Evolutionary conservation across 2,888 invertebrate genomes (phyloP).

Genomic region (Trilocha varians): DNA sequence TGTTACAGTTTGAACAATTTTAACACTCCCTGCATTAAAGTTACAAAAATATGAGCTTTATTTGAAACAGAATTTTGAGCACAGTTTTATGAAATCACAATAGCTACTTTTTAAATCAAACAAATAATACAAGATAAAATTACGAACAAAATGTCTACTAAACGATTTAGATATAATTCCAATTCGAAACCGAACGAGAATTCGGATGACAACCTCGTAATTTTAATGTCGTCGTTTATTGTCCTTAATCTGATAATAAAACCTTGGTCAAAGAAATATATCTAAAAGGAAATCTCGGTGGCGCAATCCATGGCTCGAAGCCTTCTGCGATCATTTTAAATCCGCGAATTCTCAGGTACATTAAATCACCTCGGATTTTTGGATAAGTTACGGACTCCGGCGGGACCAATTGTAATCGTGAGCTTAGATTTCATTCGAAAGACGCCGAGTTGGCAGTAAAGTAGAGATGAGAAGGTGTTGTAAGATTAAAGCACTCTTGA

Average conservation of each 20-base stretch:
- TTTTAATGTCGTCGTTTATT: conserved; percentile 1
- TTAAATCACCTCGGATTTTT: conserved; percentile 50
- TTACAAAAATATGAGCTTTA: too few species aligned
- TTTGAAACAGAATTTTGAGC: too few species aligned
- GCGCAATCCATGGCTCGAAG: conserved; percentile 16
- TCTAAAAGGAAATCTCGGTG: conserved; percentile 23
- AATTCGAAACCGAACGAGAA: not conserved
- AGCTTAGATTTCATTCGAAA: conserved; percentile 25
- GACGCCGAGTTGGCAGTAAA: conserved; percentile 16
- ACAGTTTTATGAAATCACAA: too few species aligned
- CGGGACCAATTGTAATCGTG: conserved; percentile 38
- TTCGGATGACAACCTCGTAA: not conserved
- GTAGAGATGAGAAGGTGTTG: conserved; percentile 24
- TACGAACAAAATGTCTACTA: not conserved
- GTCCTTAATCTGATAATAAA: conserved; percentile 20
- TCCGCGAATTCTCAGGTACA: conserved; percentile 27
- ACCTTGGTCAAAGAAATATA: conserved; percentile 21
- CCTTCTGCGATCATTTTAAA: conserved; percentile 27
- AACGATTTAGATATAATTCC: not conserved
- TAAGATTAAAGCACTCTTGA: conserved; percentile 23
- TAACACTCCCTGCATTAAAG: too few species aligned
- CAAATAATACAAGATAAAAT: too few species aligned
- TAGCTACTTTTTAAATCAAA: too few species aligned
- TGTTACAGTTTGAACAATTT: too few species aligned
- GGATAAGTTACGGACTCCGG: conserved; percentile 37